A percentile compares a stretch with the other conserved stretches of the same genome.
Evolutionary conservation across 92 coral and sea anemone genomes (phyloP).

Genomic region (Epizoanthus scotinus): DNA sequence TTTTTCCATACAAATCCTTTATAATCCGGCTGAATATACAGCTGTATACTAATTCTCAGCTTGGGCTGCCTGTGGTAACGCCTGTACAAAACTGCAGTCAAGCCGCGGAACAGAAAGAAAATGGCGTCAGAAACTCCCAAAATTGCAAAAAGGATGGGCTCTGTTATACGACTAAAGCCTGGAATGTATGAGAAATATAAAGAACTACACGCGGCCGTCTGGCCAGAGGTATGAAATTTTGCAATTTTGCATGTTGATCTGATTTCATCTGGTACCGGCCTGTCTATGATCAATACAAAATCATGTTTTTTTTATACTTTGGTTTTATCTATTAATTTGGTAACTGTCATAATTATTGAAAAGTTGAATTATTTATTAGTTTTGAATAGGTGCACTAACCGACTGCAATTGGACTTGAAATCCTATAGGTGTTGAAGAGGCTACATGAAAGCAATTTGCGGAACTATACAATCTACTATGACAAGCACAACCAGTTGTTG

Average conservation of each 20-base stretch:
- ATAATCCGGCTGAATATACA: no score
- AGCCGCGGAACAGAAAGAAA: neutral
- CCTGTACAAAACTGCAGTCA: no score
- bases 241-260: neutral
- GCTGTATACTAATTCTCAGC: no score
- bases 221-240: constrained; percentile 69
- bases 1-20: no score
- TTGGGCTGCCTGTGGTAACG: no score
- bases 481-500: constrained; percentile 68
- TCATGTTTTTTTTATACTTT: no score
- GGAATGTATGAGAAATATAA: constrained; percentile 78
- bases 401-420: neutral
- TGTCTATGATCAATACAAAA: no score
- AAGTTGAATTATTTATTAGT: neutral
- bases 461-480: constrained; percentile 83
- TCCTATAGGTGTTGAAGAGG: constrained; percentile 68
- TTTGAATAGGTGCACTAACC: neutral
- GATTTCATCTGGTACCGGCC: no score
- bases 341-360: no score
- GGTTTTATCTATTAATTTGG: no score
- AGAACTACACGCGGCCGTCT: constrained; percentile 86
- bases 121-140: constrained; percentile 50
- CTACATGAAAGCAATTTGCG: constrained; percentile 74
- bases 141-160: constrained; percentile 71
- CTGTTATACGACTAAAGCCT: constrained; percentile 81